Base-by-base conservation (phyloP, 2,888 invertebrate genomes). In the Nemurella pictetii region DNA sequence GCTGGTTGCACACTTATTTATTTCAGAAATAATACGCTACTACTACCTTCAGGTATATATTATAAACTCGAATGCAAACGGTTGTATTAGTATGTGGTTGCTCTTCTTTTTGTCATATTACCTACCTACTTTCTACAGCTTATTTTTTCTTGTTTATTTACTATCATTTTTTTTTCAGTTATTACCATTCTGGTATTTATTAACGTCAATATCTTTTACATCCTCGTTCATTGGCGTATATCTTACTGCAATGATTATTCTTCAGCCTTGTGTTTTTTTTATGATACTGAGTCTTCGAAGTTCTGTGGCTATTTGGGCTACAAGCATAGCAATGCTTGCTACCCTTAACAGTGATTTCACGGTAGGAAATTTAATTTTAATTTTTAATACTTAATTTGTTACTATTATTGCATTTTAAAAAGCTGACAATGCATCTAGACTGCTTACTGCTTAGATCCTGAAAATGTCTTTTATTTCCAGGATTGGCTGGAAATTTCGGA, bases 231-330 rank as follows among this genome's bases (percentile, higher is more conserved):
- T 93, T 88, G 93, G 94, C 30, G 85, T 89, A 25, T 90, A 91
- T 86, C 92, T 93, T 85, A 89, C 92, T 83, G 86, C 93, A 29
- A 90, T 93, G 27, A 89, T 93, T 86, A 85, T 92, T 81, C 88
- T 90, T 73, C 94, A 94, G 88, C 94, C 94, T 84, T 88, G 93
- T 82, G 88, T 94, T 32, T 91, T 92, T 86, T 91, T 93, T 89
- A 87, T 91, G 87, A 89, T 93, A 27, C 90, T 92, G 84, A 89
- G 90, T 87, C 89, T 90, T 84, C 91, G 91, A 30, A 92, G 90
- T 87, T 93, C 91, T 90, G 86, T 88, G 7, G 88, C 91, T 74
- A 90, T 93, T 85, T 95, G 95, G 94, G 72, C 92, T 0, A 90
- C 92, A 85, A 93, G 93, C 88, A 87, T 93, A 81, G 75, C 89